Conservation (phyloP, 1,140 invertebrate genomes). For the Oryctes rhinoceros region DNA sequence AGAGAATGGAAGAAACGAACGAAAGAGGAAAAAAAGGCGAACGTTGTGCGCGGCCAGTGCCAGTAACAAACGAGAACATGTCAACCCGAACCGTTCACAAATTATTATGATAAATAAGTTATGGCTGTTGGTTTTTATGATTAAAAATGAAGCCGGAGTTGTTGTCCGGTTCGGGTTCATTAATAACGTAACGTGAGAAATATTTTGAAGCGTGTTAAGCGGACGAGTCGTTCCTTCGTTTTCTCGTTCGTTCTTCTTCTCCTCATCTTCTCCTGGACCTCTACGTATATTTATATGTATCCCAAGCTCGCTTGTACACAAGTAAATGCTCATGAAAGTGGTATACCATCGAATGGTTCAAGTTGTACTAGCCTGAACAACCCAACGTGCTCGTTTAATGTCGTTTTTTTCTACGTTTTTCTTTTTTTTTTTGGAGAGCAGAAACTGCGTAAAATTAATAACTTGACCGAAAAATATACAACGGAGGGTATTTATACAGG, state of each 20-base stretch:
- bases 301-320: too few relatives aligned
- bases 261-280: background rate
- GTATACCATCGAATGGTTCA: background rate
- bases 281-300: too few relatives aligned
- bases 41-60: background rate
- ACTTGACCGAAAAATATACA: conserved; percentile 14
- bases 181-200: conserved; percentile 54
- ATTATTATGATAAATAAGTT: conserved; percentile 55
- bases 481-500: background rate
- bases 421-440: background rate
- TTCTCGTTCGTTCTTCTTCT: background rate
- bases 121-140: conserved; percentile 55
- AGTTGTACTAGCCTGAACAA: background rate
- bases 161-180: conserved; percentile 52
- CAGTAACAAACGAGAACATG: conserved; percentile 44
- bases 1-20: background rate
- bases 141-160: conserved; percentile 54
- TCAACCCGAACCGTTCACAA: conserved; percentile 45
- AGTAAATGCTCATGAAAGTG: background rate
- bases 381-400: background rate
- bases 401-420: too few relatives aligned
- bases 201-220: conserved; percentile 42
- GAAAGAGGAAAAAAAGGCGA: background rate
- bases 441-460: conserved; percentile 25
- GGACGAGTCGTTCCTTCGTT: background rate